phyloP scores from a whole-genome alignment of 2,888 invertebrate genomes.

The Cheilosia pagana region DNA sequence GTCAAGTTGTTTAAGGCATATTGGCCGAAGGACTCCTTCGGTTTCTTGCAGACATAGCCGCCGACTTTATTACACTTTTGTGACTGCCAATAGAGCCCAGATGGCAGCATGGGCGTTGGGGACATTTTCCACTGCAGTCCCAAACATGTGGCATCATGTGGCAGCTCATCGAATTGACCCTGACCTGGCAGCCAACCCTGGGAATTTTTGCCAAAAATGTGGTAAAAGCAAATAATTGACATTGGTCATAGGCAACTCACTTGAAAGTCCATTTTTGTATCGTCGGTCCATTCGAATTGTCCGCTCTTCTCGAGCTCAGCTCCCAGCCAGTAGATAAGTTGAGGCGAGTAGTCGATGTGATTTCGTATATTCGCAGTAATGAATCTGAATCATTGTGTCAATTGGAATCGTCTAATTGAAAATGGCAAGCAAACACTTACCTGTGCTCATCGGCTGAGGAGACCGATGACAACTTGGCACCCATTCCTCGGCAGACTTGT shows the following conservation, averaged over 20 bases:
- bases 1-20: constrained; percentile 85
- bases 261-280: constrained; percentile 86
- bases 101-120: constrained; percentile 87
- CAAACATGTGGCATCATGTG: constrained; percentile 83
- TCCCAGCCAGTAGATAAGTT: constrained; percentile 90
- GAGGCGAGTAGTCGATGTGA: constrained; percentile 89
- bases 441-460: constrained; percentile 88
- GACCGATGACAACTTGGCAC: constrained; percentile 89
- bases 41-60: constrained; percentile 88
- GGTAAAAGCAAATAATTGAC: background rate
- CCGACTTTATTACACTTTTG: constrained; percentile 87
- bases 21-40: constrained; percentile 79
- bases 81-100: constrained; percentile 89
- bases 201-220: background rate
- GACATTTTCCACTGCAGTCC: constrained; percentile 88
- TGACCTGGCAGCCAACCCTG: constrained; percentile 87
- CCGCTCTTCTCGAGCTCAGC: constrained; percentile 84
- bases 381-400: constrained; percentile 82
- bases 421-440: constrained; percentile 69
- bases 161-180: constrained; percentile 81
- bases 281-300: constrained; percentile 88
- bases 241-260: constrained; percentile 64
- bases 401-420: background rate
- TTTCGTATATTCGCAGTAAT: constrained; percentile 88
- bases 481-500: constrained; percentile 89